Evolutionary conservation across 2,113 vertebrate species (phyloP).

Genomic region (Spheniscus mendiculus): DNA sequence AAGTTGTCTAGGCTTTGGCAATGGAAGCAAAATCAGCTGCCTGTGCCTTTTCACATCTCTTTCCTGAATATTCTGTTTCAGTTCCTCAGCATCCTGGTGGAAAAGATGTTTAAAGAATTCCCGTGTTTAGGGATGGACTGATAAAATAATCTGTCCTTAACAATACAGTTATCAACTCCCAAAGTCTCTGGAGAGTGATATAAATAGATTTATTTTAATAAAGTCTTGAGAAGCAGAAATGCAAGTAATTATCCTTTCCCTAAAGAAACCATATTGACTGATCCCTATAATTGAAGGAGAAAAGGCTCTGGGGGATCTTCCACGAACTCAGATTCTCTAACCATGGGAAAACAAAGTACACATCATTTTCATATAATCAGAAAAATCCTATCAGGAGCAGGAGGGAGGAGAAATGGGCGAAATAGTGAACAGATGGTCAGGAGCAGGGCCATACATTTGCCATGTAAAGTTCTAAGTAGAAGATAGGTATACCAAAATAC

Average conservation of each 20-base stretch:
- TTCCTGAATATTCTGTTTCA: neutral
- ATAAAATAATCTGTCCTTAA: neutral
- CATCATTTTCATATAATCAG: neutral
- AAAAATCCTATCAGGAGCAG: neutral
- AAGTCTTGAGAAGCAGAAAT: conserved; percentile 23
- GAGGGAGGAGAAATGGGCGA: neutral
- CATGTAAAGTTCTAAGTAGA: neutral
- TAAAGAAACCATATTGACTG: conserved; percentile 15
- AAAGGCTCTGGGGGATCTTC: conserved; percentile 19
- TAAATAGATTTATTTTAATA: conserved; percentile 18
- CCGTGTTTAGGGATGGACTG: neutral
- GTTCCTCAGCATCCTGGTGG: neutral
- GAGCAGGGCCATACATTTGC: neutral
- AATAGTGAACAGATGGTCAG: neutral
- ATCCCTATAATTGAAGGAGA: conserved; percentile 13
- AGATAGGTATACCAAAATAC: neutral
- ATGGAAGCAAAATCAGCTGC: neutral
- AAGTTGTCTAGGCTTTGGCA: neutral
- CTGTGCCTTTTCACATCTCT: neutral
- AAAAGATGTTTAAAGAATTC: conserved; percentile 12
- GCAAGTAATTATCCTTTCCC: conserved; percentile 13
- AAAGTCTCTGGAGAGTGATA: neutral
- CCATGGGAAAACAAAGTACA: neutral
- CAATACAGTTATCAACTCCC: neutral
- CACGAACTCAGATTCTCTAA: neutral